A percentile compares a stretch with the other conserved stretches of the same genome.
Evolutionary conservation across 53 echinoderm and acorn worm genomes (phyloP).

Genomic region (Hippasteria phrygiana): DNA sequence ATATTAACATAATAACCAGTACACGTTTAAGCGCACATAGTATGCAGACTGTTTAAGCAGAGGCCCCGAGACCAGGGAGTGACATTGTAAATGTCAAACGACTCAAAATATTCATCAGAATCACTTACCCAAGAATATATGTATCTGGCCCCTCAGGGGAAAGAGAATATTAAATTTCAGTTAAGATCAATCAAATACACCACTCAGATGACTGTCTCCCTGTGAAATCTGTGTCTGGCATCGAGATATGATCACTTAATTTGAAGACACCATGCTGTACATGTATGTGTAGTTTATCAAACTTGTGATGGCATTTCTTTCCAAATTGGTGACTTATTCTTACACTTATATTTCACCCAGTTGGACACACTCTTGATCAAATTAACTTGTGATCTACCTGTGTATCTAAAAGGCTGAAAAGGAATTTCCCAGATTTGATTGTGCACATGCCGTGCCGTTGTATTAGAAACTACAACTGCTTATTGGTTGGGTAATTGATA

Average conservation of each 20-base stretch:
- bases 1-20: not conserved
- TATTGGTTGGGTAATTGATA: no score
- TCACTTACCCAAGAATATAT: slow-evolving; percentile 32
- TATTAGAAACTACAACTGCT: no score
- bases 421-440: no score
- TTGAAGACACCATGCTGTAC: no score
- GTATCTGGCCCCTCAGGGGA: slow-evolving; percentile 24
- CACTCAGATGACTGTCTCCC: not conserved
- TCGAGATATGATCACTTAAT: not conserved
- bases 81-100: slow-evolving; percentile 46
- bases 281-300: not conserved
- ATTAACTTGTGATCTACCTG: no score
- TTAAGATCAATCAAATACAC: slow-evolving; percentile 38
- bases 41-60: not conserved
- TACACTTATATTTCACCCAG: no score
- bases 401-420: no score
- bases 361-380: no score
- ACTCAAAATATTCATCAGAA: slow-evolving; percentile 51
- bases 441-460: no score
- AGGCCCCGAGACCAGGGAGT: not conserved
- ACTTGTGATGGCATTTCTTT: no score
- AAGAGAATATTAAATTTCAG: slow-evolving; percentile 25
- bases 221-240: not conserved
- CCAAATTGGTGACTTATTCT: no score
- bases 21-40: slow-evolving; percentile 18